Evolutionary conservation across 1,140 invertebrate genomes (phyloP).

Genomic region (Adoxophyes honmai): DNA sequence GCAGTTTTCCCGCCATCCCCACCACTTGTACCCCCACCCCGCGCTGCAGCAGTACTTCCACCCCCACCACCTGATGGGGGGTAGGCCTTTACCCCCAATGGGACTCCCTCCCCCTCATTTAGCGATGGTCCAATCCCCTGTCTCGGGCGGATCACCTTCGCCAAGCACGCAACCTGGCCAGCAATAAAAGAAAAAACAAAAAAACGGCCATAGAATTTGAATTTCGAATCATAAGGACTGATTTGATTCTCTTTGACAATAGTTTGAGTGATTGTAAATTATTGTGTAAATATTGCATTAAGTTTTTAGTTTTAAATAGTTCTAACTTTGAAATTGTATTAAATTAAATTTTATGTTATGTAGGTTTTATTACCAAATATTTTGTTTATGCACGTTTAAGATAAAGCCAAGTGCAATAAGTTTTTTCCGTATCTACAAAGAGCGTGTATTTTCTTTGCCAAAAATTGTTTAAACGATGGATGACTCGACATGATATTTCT

Average conservation of each 20-base stretch:
- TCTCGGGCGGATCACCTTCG: slow-evolving; percentile 49
- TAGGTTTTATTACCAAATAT: slow-evolving; percentile 27
- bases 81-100: slow-evolving; percentile 58
- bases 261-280: slow-evolving; percentile 27
- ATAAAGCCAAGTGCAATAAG: too few relatives aligned
- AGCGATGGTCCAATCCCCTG: slow-evolving; percentile 58
- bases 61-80: slow-evolving; percentile 65
- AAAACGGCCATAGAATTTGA: background rate
- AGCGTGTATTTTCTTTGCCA: too few relatives aligned
- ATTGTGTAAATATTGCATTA: slow-evolving; percentile 39
- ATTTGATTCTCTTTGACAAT: background rate
- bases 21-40: slow-evolving; percentile 70
- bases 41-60: slow-evolving; percentile 70
- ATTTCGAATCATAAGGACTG: background rate
- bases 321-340: slow-evolving; percentile 21
- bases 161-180: slow-evolving; percentile 46
- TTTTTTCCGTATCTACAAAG: too few relatives aligned
- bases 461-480: too few relatives aligned
- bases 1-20: slow-evolving; percentile 71
- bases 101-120: slow-evolving; percentile 58
- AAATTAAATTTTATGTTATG: slow-evolving; percentile 21
- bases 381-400: slow-evolving; percentile 18
- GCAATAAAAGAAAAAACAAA: slow-evolving; percentile 15
- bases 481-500: too few relatives aligned
- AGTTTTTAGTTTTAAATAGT: slow-evolving; percentile 15